Evolutionary conservation across 2,888 invertebrate species (phyloP), one percentile per base, ranked within the genome.

Genomic region (Drosophila cyrtoloma): DNA sequence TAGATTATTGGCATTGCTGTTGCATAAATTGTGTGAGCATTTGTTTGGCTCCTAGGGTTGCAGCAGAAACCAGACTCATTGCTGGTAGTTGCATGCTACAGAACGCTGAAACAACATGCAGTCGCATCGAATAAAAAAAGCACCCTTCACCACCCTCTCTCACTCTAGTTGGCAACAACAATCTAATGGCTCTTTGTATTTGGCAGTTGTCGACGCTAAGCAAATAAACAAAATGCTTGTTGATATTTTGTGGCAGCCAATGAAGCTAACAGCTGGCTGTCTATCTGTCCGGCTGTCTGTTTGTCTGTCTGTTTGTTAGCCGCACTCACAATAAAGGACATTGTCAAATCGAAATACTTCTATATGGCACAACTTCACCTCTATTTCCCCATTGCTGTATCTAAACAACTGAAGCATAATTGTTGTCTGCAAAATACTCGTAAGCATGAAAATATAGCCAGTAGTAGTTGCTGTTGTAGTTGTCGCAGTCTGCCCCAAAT

Each of bases 241-340:
- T 91, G 90, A 86, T 91, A 85, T 86, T 86, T 90, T 89, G 89
- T 86, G 91, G 91, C 88, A 86, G 91, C 90, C 91, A 91, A 90
- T 90, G 91, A 91, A 91, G 90, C 91, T 88, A 91, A 82, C 91
- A 90, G 82, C 82, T 81, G 84, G 67, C 72, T 35, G 44, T 64
- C 65, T 70, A 60, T 63, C 67, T 14, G 35, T 26, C 52, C 14
- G 33, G 22, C 26, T 30, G 33, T 50, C 55, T 32, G 56, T 37
- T 68, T 16, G 37, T 50, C 12, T 26, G 64, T 61, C 60, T 62
- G 68, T 71, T 73, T 74, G 63, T 70, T 91, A 72, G 88, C 90
- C 85, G 57, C 63, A 63, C 71, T 68, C 68, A 69, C 71, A 64
- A 65, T 71, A 62, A 63, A 67, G 59, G 51, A 56, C 52, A 47